A percentile compares a stretch with the other conserved stretches of the same genome.
Conservation (phyloP, 2,888 invertebrate species). For the Parascotia fuliginaria region DNA sequence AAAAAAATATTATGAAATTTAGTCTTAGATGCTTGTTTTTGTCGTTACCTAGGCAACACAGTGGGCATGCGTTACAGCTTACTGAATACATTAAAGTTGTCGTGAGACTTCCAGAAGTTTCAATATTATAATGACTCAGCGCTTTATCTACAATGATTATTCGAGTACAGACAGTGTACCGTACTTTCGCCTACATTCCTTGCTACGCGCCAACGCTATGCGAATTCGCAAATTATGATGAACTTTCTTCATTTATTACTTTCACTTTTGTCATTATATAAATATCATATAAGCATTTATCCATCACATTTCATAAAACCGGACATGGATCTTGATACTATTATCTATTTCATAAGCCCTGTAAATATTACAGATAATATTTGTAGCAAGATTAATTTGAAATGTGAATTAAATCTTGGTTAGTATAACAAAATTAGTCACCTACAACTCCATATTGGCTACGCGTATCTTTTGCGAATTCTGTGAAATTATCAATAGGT, state of each 20-base stretch:
- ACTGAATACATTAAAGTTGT: background rate
- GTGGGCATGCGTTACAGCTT: constrained; percentile 18
- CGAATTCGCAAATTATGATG: constrained; percentile 41
- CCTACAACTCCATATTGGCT: too few species aligned
- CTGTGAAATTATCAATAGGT: too few species aligned
- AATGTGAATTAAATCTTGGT: too few species aligned
- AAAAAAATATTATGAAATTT: constrained; percentile 2
- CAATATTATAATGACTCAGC: background rate
- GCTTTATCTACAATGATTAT: background rate
- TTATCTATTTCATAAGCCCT: too few species aligned
- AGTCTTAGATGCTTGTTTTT: constrained; percentile 27
- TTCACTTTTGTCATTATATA: constrained; percentile 32
- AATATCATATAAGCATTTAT: too few species aligned
- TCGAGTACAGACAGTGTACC: background rate
- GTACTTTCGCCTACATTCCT: constrained; percentile 5
- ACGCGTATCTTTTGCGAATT: too few species aligned
- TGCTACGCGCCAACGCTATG: constrained; percentile 31
- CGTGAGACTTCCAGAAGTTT: background rate
- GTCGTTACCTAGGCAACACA: constrained; percentile 50
- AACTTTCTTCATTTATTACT: constrained; percentile 43
- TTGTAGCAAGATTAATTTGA: too few species aligned
- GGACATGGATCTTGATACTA: too few species aligned
- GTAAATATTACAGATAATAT: too few species aligned
- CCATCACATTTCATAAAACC: too few species aligned
- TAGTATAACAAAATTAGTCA: too few species aligned